Conservation (phyloP, 2,797 vertebrate genomes). For the Lepilemur ruficaudatus region DNA sequence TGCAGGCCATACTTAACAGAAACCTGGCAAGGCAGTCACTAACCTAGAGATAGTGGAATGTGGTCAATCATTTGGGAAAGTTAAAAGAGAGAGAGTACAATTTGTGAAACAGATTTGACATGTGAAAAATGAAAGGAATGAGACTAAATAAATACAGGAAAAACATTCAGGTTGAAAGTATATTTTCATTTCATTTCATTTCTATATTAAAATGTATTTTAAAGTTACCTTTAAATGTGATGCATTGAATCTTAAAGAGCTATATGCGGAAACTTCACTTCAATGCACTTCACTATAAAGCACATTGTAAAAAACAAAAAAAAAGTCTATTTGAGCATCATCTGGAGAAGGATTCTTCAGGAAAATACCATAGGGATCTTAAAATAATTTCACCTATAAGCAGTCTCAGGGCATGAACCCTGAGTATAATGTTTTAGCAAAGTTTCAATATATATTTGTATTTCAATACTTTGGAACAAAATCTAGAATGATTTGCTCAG, state of each 20-base stretch:
- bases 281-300: neutral
- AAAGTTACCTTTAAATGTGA: neutral
- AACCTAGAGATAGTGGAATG: neutral
- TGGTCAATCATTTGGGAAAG: neutral
- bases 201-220: neutral
- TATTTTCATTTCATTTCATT: neutral
- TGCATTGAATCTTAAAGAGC: neutral
- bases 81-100: neutral
- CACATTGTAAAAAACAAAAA: neutral
- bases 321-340: neutral
- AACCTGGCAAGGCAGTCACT: neutral
- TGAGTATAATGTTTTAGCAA: neutral
- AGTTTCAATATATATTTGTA: neutral
- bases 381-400: neutral
- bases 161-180: neutral
- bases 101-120: neutral
- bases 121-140: neutral
- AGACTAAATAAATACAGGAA: neutral
- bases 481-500: neutral
- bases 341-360: neutral
- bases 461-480: conserved; percentile 22
- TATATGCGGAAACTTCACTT: neutral
- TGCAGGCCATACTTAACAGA: neutral
- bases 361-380: neutral
- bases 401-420: neutral